phyloP scores from a whole-genome alignment of 1,140 invertebrate species.

The Globodera rostochiensis region DNA sequence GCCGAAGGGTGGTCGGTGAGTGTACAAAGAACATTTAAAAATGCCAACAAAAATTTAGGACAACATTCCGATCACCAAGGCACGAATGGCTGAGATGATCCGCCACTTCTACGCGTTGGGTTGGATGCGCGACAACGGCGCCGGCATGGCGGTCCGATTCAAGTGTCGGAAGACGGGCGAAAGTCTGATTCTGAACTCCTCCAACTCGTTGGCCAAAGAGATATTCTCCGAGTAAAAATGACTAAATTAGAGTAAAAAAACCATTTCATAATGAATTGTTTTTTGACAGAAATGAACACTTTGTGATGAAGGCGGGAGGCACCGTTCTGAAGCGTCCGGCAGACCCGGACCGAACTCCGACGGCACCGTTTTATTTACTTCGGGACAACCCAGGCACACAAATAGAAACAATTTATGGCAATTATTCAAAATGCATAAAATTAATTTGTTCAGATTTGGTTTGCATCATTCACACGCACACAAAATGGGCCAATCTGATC shows the following conservation, averaged over 20 bases:
- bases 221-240: background rate
- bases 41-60: constrained; percentile 7
- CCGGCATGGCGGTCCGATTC: background rate
- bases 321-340: background rate
- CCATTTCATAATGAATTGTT: background rate
- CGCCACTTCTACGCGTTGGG: constrained; percentile 5
- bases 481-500: constrained; percentile 10
- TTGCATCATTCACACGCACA: constrained; percentile 12
- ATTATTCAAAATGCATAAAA: background rate
- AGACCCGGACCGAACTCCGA: background rate
- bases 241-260: background rate
- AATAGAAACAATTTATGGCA: background rate
- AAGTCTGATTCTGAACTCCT: background rate
- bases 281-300: background rate
- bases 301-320: background rate
- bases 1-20: constrained; percentile 7
- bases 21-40: background rate
- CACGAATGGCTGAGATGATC: constrained; percentile 6
- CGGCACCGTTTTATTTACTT: background rate
- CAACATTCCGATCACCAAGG: constrained; percentile 1
- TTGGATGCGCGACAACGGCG: background rate
- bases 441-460: background rate
- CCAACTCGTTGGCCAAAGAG: background rate
- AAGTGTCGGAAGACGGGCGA: background rate
- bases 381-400: background rate